Evolutionary conservation across 2,113 vertebrate genomes (phyloP).

Genomic region (Buteo buteo): DNA sequence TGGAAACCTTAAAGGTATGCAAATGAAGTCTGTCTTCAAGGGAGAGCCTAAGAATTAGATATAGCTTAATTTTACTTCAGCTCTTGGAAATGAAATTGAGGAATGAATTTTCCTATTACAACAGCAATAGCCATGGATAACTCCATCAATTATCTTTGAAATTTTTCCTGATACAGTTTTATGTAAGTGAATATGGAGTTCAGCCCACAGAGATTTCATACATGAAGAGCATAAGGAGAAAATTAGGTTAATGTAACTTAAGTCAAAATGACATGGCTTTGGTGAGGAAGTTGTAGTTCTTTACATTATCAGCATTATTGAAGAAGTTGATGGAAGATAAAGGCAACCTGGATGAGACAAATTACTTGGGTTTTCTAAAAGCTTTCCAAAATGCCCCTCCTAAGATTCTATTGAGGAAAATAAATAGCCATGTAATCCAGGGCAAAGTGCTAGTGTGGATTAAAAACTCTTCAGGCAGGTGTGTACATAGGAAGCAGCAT

Average conservation of each 20-base stretch:
- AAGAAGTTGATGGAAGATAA: constrained; percentile 24
- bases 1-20: constrained; percentile 42
- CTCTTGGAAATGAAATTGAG: constrained; percentile 1
- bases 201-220: background rate
- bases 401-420: background rate
- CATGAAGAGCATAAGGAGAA: background rate
- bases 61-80: constrained; percentile 32
- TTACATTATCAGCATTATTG: background rate
- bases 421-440: background rate
- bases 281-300: background rate
- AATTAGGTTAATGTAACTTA: constrained; percentile 20
- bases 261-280: constrained; percentile 14
- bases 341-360: background rate
- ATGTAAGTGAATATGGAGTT: constrained; percentile 8
- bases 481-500: background rate
- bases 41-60: background rate
- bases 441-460: background rate
- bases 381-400: background rate
- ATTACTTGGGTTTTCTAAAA: background rate
- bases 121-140: constrained; percentile 21
- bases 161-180: constrained; percentile 12
- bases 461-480: background rate
- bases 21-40: constrained; percentile 33
- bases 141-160: background rate
- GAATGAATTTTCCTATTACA: constrained; percentile 24